Percentiles rank a stretch among this genome's conserved stretches.
Conservation (phyloP, 2,797 vertebrate genomes). For the Halcyon smyrnensis region DNA sequence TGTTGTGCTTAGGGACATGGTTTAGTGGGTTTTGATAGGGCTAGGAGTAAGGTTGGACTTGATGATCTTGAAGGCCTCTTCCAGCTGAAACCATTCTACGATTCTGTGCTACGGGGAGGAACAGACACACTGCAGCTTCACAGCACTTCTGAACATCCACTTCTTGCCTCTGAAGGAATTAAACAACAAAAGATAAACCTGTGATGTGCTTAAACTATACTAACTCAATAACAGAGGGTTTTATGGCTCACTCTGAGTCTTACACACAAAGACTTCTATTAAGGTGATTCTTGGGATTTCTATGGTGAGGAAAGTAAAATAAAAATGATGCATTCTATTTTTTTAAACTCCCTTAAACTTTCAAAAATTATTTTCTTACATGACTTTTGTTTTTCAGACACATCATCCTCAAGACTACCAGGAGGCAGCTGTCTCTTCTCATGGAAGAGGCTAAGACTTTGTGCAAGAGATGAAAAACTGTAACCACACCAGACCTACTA, state of each 20-base stretch:
- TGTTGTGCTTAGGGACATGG: no score
- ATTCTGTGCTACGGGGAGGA: not conserved
- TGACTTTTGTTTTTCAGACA: not conserved
- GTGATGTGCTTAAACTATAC: not conserved
- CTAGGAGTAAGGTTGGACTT: no score
- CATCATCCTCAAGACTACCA: not conserved
- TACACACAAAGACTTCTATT: not conserved
- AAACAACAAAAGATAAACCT: not conserved
- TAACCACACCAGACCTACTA: not conserved
- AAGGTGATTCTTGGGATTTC: not conserved
- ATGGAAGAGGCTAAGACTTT: not conserved
- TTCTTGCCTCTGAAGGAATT: not conserved
- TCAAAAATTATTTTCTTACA: not conserved
- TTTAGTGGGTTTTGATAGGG: no score
- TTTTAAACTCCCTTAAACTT: not conserved
- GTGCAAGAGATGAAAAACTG: not conserved
- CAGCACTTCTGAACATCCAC: not conserved
- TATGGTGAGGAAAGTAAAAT: not conserved
- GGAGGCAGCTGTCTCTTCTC: not conserved
- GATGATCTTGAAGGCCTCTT: no score
- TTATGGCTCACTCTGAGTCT: not conserved
- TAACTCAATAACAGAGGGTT: not conserved
- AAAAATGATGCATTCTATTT: not conserved
- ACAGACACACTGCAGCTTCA: not conserved
- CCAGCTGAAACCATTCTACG: no score